Percentiles rank a stretch among this genome's conserved stretches.
phyloP scores from a whole-genome alignment of 1,140 invertebrate genomes.

The Neuroterus valhalla region DNA sequence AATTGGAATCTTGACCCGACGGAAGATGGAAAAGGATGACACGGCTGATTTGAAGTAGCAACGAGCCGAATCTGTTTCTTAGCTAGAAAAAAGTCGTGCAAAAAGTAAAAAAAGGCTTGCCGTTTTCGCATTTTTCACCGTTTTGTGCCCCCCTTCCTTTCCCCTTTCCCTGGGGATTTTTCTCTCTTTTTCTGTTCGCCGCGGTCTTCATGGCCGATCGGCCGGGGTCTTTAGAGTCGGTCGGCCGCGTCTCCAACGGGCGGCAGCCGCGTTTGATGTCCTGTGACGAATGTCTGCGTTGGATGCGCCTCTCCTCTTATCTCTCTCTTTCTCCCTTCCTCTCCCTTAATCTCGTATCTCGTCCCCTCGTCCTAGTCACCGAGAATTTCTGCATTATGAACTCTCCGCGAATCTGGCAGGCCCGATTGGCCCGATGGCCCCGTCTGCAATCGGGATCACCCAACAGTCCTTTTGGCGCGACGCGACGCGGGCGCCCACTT shows the following conservation, averaged over 20 bases:
- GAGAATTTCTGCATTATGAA: conserved; percentile 31
- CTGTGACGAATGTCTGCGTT: conserved; percentile 74
- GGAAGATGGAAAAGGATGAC: no score
- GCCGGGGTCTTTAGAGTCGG: conserved; percentile 70
- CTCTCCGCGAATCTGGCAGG: conserved; percentile 24
- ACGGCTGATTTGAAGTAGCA: not conserved
- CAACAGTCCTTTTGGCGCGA: conserved; percentile 20
- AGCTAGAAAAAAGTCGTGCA: not conserved
- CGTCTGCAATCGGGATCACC: conserved; percentile 17
- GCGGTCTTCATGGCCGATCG: conserved; percentile 69
- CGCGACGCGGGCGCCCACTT: no score
- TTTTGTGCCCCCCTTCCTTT: not conserved
- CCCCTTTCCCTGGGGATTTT: conserved; percentile 35
- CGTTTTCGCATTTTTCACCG: conserved; percentile 23
- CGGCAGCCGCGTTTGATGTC: conserved; percentile 72
- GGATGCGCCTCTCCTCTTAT: conserved; percentile 55
- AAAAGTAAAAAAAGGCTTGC: not conserved
- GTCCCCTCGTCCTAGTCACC: conserved; percentile 16
- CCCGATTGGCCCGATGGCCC: not conserved
- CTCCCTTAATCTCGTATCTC: conserved; percentile 18
- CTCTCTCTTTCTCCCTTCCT: conserved; percentile 34
- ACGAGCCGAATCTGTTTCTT: not conserved
- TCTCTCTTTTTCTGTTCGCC: conserved; percentile 54
- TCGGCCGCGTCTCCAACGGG: conserved; percentile 67
- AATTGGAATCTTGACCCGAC: no score